Conservation (phyloP, 2,797 vertebrate genomes). For the Tokudaia muenninki region DNA sequence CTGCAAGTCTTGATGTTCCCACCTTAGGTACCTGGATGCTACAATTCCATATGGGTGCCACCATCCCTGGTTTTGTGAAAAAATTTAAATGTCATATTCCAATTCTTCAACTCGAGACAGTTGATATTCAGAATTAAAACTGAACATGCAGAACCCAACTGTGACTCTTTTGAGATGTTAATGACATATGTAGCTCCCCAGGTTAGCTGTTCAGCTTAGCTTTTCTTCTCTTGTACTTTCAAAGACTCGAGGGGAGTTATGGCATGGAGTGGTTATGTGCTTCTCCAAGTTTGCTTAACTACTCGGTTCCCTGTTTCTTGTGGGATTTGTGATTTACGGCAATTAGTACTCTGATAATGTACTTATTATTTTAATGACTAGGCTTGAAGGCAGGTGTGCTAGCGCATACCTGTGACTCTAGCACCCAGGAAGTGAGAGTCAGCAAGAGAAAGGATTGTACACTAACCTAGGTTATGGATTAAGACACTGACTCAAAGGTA, state of each 20-base stretch:
- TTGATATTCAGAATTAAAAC: constrained; percentile 1
- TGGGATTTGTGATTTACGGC: not conserved
- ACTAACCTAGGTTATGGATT: not conserved
- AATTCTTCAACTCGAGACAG: not conserved
- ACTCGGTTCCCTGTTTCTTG: constrained; percentile 16
- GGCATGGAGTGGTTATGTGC: not conserved
- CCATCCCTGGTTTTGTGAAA: not conserved
- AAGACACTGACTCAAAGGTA: not conserved
- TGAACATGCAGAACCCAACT: constrained; percentile 13
- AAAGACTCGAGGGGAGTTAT: not conserved
- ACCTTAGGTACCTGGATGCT: not conserved
- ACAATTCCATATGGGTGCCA: not conserved
- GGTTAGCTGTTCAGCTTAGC: not conserved
- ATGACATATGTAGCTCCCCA: not conserved
- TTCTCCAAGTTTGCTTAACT: constrained; percentile 1
- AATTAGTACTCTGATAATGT: not conserved
- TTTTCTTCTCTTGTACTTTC: not conserved
- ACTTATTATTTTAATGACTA: constrained; percentile 34
- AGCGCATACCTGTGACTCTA: not conserved
- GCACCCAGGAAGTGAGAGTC: not conserved
- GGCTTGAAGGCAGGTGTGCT: not conserved
- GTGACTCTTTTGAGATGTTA: not conserved
- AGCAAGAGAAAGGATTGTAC: not conserved
- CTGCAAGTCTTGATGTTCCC: not conserved
- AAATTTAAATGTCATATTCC: not conserved